These are phyloP conservation scores for Yoshiicerus persimilis DNA, from an alignment of 1,140 invertebrate species.

Conservation along the genomic window DNA sequence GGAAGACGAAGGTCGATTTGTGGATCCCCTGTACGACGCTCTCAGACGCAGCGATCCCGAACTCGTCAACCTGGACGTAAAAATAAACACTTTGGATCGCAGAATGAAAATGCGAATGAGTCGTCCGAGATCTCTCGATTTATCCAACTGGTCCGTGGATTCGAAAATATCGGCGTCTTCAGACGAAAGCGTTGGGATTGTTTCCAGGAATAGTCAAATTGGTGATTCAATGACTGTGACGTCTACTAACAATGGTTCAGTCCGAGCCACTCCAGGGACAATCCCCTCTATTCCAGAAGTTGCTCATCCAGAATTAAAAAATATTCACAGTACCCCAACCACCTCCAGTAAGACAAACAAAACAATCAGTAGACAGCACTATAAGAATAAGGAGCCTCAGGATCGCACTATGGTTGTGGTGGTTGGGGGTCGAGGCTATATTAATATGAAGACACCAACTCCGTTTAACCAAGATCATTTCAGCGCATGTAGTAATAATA, in stretches of 20 bases:
- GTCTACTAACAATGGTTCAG: background rate
- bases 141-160: constrained; percentile 85
- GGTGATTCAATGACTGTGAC: constrained; percentile 55
- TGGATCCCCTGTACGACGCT: constrained; percentile 69
- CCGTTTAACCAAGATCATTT: constrained; percentile 24
- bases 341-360: constrained; percentile 47
- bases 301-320: constrained; percentile 24
- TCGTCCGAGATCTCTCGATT: constrained; percentile 74
- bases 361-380: constrained; percentile 25
- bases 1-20: constrained; percentile 72
- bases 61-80: constrained; percentile 74
- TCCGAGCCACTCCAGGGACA: background rate
- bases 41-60: constrained; percentile 78
- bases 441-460: constrained; percentile 58
- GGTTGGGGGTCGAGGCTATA: constrained; percentile 83
- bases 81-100: constrained; percentile 73
- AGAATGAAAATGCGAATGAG: constrained; percentile 76
- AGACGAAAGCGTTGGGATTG: constrained; percentile 67
- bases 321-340: constrained; percentile 34
- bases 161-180: constrained; percentile 78
- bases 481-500: constrained; percentile 1
- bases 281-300: background rate
- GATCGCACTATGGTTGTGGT: constrained; percentile 76
- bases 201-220: constrained; percentile 31
- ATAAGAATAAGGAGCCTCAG: constrained; percentile 27